These are phyloP conservation scores for Drosophila neonasuta DNA, from an alignment of 2,888 invertebrate genomes.

Conservation along the genomic window DNA sequence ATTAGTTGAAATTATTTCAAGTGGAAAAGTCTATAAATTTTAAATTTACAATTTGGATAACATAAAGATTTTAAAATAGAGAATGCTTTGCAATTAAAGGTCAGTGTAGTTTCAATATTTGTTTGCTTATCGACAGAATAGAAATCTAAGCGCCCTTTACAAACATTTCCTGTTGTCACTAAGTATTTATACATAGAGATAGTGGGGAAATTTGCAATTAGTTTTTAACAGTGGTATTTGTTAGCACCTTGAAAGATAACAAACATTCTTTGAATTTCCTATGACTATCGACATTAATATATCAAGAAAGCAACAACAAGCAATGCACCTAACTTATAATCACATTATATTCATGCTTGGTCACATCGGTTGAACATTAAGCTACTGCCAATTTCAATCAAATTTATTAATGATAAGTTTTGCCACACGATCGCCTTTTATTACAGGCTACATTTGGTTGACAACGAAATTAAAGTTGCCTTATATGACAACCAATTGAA, in stretches of 20 bases:
- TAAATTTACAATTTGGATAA: too few species aligned
- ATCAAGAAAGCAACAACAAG: neutral
- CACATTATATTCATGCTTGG: slow-evolving; percentile 10
- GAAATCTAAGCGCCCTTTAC: neutral
- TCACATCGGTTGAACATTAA: slow-evolving; percentile 26
- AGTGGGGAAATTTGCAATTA: neutral
- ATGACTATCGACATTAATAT: neutral
- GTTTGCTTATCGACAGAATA: too few species aligned
- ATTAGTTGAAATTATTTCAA: too few species aligned
- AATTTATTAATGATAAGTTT: slow-evolving; percentile 15
- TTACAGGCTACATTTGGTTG: slow-evolving; percentile 38
- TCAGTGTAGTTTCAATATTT: too few species aligned
- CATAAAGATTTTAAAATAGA: too few species aligned
- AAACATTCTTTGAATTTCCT: slow-evolving; percentile 15
- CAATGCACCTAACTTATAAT: neutral
- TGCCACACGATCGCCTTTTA: slow-evolving; percentile 32
- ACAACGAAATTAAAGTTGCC: slow-evolving; percentile 47
- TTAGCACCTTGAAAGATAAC: slow-evolving; percentile 33
- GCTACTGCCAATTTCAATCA: slow-evolving; percentile 15
- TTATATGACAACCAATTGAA: slow-evolving; percentile 54
- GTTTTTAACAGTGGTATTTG: neutral
- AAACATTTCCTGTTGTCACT: neutral
- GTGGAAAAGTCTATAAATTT: too few species aligned
- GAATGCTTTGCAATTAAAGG: too few species aligned
- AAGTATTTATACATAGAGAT: neutral